These are phyloP conservation scores for Harpagoxenus sublaevis DNA, from an alignment of 2,888 invertebrate species.

Conservation along the genomic window DNA sequence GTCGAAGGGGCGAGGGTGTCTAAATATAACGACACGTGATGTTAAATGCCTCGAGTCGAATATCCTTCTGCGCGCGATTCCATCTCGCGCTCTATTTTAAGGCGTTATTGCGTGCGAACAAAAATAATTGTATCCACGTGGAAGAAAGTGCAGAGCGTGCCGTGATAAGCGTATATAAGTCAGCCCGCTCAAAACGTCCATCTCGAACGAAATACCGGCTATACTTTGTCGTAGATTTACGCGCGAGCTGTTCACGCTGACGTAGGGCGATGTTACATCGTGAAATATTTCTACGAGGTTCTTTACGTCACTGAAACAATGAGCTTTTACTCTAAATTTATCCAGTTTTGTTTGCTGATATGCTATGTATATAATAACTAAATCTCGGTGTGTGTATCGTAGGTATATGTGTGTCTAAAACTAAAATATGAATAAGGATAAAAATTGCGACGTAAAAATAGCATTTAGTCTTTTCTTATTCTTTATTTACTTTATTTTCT, in stretches of 20 bases:
- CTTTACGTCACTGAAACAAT: background rate
- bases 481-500: background rate
- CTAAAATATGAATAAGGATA: background rate
- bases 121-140: conserved; percentile 60
- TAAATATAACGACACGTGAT: conserved; percentile 49
- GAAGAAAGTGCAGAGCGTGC: conserved; percentile 58
- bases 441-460: background rate
- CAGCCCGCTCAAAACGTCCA: conserved; percentile 49
- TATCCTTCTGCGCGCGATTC: conserved; percentile 45
- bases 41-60: conserved; percentile 23
- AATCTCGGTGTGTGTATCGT: too few relatives aligned
- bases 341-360: background rate
- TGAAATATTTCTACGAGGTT: conserved; percentile 38
- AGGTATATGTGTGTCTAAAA: background rate
- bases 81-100: conserved; percentile 56
- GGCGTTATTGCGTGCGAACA: conserved; percentile 66
- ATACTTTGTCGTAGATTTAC: conserved; percentile 42
- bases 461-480: background rate
- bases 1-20: conserved; percentile 33
- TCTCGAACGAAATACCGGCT: conserved; percentile 51
- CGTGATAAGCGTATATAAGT: conserved; percentile 59
- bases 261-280: conserved; percentile 5
- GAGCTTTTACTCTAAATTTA: conserved; percentile 14
- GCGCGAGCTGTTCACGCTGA: conserved; percentile 36
- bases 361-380: background rate